Conservation (phyloP, 2,888 invertebrate species). For the Chymomyza procnemis region DNA sequence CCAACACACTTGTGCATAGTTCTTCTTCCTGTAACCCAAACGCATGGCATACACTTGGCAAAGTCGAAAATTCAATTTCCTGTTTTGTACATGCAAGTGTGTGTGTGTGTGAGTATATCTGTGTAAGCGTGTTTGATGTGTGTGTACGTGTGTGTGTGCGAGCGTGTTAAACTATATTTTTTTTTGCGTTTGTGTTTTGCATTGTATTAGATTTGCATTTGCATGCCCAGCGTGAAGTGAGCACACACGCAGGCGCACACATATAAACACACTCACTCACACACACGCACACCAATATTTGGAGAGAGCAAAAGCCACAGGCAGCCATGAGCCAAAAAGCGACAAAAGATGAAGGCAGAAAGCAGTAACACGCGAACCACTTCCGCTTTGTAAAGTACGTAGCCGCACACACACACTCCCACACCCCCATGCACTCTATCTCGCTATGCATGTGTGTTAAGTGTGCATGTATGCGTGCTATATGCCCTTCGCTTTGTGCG, state of each 20-base stretch:
- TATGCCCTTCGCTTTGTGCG: conserved; percentile 37
- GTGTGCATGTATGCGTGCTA: conserved; percentile 2
- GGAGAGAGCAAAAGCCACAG: conserved; percentile 40
- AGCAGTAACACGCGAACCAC: conserved; percentile 47
- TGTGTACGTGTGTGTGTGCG: conserved; percentile 40
- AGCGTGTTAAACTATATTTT: neutral
- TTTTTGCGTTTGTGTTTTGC: conserved; percentile 61
- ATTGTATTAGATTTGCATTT: conserved; percentile 72
- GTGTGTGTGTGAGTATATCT: conserved; percentile 1
- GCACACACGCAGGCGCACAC: conserved; percentile 10
- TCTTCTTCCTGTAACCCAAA: conserved; percentile 4
- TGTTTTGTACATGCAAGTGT: conserved; percentile 67
- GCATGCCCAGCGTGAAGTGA: conserved; percentile 67
- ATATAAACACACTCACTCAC: neutral
- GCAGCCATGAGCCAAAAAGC: conserved; percentile 33
- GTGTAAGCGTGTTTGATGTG: conserved; percentile 51
- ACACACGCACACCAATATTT: neutral
- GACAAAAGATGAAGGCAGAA: conserved; percentile 2
- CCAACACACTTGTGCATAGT: conserved; percentile 4
- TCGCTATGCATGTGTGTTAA: neutral
- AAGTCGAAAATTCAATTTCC: conserved; percentile 74
- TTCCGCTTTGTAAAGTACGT: conserved; percentile 41
- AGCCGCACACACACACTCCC: too few species aligned
- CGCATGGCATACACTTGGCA: conserved; percentile 70
- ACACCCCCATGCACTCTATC: neutral